Evolutionary conservation across 2,113 vertebrate species (phyloP).

Genomic region (Amphilophus citrinellus): DNA sequence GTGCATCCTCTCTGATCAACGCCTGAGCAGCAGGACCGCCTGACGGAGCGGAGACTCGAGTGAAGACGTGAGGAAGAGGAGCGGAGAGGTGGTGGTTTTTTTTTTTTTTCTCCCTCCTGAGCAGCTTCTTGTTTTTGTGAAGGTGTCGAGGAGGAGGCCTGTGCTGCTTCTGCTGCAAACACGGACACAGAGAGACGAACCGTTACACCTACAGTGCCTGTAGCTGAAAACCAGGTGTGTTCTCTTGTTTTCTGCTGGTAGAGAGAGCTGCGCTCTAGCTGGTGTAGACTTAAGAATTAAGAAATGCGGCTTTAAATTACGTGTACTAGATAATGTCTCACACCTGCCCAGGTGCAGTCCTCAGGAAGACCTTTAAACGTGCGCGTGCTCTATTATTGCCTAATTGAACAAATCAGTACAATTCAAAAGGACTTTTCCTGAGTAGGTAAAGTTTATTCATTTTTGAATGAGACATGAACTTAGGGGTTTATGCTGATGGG

Average conservation of each 20-base stretch:
- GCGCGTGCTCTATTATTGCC: constrained; percentile 17
- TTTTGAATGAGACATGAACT: background rate
- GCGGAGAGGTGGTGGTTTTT: background rate
- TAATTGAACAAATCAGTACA: background rate
- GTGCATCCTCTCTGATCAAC: background rate
- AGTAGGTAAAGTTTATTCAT: too few species aligned
- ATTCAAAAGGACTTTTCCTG: background rate
- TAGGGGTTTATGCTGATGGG: background rate
- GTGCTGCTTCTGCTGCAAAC: constrained; percentile 7
- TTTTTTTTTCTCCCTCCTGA: background rate
- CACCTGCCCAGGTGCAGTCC: constrained; percentile 24
- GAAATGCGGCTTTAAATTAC: background rate
- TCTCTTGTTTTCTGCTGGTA: background rate
- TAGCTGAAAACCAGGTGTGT: constrained; percentile 64
- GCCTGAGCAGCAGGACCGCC: constrained; percentile 46
- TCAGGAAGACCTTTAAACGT: background rate
- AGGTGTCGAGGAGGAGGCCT: background rate
- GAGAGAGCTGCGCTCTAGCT: background rate
- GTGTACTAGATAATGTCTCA: background rate
- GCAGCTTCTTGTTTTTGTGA: background rate
- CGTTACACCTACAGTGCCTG: constrained; percentile 55
- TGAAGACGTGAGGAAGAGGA: background rate
- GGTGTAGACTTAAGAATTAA: background rate
- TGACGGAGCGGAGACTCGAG: constrained; percentile 22
- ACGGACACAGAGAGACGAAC: constrained; percentile 17